phyloP scores from a whole-genome alignment of 2,797 vertebrate genomes.

The Potorous gilbertii region DNA sequence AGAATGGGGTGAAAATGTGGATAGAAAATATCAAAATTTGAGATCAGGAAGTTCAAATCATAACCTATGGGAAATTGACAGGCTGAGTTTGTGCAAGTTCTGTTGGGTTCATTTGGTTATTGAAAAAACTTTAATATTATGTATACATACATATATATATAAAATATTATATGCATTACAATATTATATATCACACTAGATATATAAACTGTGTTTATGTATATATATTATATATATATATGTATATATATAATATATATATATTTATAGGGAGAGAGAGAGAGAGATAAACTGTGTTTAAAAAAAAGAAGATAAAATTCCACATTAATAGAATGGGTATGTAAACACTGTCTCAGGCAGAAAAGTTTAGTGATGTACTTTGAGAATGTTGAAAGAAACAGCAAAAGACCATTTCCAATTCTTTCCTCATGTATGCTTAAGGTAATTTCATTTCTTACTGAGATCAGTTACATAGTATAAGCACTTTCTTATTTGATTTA shows the following conservation, averaged over 20 bases:
- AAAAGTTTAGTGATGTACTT: slow-evolving; percentile 23
- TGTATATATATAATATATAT: no score
- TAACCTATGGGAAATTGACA: background rate
- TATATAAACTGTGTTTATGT: no score
- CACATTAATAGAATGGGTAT: slow-evolving; percentile 42
- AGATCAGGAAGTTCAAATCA: slow-evolving; percentile 13
- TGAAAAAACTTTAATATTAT: background rate
- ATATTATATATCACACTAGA: background rate
- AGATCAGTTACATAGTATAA: slow-evolving; percentile 59
- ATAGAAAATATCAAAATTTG: background rate
- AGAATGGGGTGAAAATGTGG: background rate
- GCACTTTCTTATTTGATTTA: slow-evolving; percentile 65
- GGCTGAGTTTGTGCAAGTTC: background rate
- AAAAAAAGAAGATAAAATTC: background rate
- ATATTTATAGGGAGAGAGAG: no score
- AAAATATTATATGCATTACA: no score
- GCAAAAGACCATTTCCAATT: slow-evolving; percentile 68
- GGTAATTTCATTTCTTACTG: slow-evolving; percentile 67
- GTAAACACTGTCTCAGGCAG: slow-evolving; percentile 26
- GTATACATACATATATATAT: no score
- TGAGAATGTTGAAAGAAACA: slow-evolving; percentile 63
- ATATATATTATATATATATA: background rate
- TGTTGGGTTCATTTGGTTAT: background rate
- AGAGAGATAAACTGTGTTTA: no score
- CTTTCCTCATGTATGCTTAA: slow-evolving; percentile 58